Evolutionary conservation across 2,113 vertebrate genomes (phyloP).

Genomic region (Lepisosteus oculatus): DNA sequence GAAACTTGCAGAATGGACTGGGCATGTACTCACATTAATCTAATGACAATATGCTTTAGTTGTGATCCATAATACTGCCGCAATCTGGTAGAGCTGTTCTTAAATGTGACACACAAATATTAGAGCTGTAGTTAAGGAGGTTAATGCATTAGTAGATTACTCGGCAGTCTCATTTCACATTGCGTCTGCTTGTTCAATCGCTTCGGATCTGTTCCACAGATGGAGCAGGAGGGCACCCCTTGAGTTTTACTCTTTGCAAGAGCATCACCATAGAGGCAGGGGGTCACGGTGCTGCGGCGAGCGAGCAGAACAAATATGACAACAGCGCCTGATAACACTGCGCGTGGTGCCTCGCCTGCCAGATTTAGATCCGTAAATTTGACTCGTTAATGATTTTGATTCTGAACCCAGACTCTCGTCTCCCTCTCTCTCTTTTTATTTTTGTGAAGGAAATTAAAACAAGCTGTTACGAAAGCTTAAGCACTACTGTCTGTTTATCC

Average conservation of each 20-base stretch:
- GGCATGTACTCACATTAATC: constrained; percentile 63
- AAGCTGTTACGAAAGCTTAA: constrained; percentile 18
- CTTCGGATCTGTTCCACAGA: constrained; percentile 17
- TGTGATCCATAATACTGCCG: constrained; percentile 55
- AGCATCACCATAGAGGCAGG: neutral
- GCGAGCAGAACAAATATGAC: neutral
- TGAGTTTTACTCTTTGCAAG: neutral
- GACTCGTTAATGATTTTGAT: neutral
- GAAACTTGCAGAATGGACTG: constrained; percentile 37
- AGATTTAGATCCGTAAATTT: neutral
- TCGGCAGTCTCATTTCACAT: constrained; percentile 34
- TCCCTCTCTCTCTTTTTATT: neutral
- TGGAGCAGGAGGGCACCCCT: neutral
- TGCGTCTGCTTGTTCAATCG: constrained; percentile 22
- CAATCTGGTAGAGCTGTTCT: constrained; percentile 47
- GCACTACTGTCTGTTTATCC: constrained; percentile 12
- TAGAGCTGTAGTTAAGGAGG: constrained; percentile 40
- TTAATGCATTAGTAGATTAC: constrained; percentile 49
- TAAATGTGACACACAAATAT: constrained; percentile 48
- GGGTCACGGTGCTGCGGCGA: neutral
- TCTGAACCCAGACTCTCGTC: neutral
- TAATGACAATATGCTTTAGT: constrained; percentile 66
- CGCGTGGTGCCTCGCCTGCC: neutral
- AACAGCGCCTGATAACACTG: neutral
- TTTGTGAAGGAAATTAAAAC: constrained; percentile 13